Evolutionary conservation across 2,797 vertebrate genomes (phyloP).

Genomic region (Coregonus ussuriensis): DNA sequence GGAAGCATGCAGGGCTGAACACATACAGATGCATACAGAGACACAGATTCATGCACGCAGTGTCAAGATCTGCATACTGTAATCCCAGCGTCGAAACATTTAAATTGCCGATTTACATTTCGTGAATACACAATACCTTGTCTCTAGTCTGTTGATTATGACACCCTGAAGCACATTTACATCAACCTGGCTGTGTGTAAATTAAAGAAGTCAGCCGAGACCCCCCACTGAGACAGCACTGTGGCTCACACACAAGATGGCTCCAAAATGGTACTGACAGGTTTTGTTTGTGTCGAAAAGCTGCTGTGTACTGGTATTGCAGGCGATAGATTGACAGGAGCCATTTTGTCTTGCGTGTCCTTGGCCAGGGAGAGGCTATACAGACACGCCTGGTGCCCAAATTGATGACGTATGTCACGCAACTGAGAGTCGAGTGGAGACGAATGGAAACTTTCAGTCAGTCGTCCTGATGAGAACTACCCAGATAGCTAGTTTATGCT

Average conservation of each 20-base stretch:
- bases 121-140: background rate
- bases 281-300: conserved; percentile 23
- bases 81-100: background rate
- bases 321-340: background rate
- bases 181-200: background rate
- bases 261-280: conserved; percentile 32
- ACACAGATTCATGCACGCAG: background rate
- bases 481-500: no score
- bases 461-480: no score
- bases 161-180: conserved; percentile 3
- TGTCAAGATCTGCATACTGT: background rate
- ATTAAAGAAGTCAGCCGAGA: background rate
- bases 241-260: conserved; percentile 6
- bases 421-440: no score
- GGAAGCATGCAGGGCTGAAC: conserved; percentile 15
- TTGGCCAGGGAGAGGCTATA: no score
- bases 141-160: background rate
- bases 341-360: background rate
- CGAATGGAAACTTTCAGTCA: no score
- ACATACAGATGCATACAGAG: conserved; percentile 4
- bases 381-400: no score
- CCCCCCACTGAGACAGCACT: background rate
- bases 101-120: background rate
- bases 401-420: no score
- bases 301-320: background rate